Percentiles rank a stretch among this genome's conserved stretches.
phyloP scores from a whole-genome alignment of 2,797 vertebrate genomes.

The Uromys caudimaculatus region DNA sequence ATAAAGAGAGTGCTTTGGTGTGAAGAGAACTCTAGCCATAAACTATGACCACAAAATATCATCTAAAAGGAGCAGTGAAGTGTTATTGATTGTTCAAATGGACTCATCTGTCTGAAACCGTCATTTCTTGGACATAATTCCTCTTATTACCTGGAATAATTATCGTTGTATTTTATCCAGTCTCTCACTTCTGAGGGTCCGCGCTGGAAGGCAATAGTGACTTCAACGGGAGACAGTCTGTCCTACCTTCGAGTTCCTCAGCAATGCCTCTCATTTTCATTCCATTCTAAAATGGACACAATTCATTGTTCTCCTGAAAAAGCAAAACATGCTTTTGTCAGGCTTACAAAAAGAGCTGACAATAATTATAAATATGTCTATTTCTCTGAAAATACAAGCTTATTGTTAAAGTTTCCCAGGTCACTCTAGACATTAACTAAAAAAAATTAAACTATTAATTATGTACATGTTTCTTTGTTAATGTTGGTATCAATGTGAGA shows the following conservation, averaged over 20 bases:
- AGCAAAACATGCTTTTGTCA: conserved; percentile 15
- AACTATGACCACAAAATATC: background rate
- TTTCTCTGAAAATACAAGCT: conserved; percentile 14
- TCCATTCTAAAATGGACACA: background rate
- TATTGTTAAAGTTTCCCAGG: background rate
- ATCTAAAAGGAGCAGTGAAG: background rate
- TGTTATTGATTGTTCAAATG: conserved; percentile 34
- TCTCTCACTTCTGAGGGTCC: conserved; percentile 23
- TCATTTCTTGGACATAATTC: conserved; percentile 47
- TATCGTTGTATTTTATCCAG: background rate
- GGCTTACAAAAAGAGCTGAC: background rate
- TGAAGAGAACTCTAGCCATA: background rate
- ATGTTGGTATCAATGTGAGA: conserved; percentile 15
- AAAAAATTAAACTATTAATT: background rate
- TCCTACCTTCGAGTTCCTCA: background rate
- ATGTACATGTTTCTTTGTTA: conserved; percentile 16
- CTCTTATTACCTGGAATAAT: conserved; percentile 7
- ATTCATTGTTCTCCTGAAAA: background rate
- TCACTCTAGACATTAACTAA: background rate
- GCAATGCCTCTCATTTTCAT: background rate
- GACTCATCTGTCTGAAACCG: conserved; percentile 10
- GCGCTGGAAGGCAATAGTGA: background rate
- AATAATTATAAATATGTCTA: background rate
- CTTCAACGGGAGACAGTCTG: background rate
- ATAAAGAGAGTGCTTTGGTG: background rate